Evolutionary conservation across 2,113 vertebrate species (phyloP), one percentile per base, ranked within the genome.

Genomic region (Corvus moneduloides): DNA sequence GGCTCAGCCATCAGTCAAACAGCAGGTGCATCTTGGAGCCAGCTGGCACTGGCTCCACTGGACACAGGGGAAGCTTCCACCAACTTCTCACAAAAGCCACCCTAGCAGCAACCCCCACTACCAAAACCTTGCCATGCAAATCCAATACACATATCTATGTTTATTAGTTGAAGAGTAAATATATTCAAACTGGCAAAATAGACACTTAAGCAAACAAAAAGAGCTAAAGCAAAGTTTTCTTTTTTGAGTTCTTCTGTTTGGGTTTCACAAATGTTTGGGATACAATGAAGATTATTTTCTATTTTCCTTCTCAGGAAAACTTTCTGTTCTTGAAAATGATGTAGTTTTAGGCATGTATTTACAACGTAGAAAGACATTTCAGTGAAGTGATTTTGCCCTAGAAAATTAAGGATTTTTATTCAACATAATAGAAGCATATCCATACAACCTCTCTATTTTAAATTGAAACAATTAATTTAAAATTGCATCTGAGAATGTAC

Each of bases 391-490:
- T 59, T 74, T 81, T 80, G 22, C 68, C n/a, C 33, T 43, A 59
- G 55, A 44, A 93, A 88, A 77, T 43, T 52, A 26, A 46, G 17
- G 13, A 55, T 26, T 88, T 73, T 63, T 35, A 66, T 55, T 80
- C 67, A 90, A 22, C 26, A 80, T 68, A 61, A 37, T 51, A 77
- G 26, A 61, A 92, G 23, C 13, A 90, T 77, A 80, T 30, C 28
- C 26, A 77, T 62, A 11, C 26, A 74, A 62, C 7, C 13, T 55
- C 33, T 54, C n/a, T 43, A 39, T 54, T 86, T 90, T 81, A 74
- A 90, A 89, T 46, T 67, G 21, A 94, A 92, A 85, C 11, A 95
- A 90, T 66, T 10, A 74, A 32, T 39, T 83, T 58, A 66, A 10
- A 66, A 43, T 66, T 88, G 74, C 63, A 86, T 20, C 20, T 73